phyloP scores from a whole-genome alignment of 2,797 vertebrate species.

The Vipera latastei region DNA sequence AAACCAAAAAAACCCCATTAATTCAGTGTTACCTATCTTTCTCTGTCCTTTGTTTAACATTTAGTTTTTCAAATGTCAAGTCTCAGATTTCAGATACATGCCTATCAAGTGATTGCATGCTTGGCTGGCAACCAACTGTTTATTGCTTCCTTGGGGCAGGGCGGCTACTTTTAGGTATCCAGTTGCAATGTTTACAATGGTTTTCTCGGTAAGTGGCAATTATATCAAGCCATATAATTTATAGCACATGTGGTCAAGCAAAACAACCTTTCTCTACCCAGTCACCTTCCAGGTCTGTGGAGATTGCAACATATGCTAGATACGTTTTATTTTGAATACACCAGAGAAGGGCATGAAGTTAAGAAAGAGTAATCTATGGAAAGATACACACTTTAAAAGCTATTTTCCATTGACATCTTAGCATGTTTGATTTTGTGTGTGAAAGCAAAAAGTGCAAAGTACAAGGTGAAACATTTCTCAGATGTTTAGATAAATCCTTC shows the following conservation, averaged over 20 bases:
- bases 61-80: conserved; percentile 5
- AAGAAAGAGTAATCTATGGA: not conserved
- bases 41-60: not conserved
- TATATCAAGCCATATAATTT: not conserved
- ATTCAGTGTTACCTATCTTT: not conserved
- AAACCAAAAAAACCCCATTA: not conserved
- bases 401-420: not conserved
- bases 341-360: not conserved
- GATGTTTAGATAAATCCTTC: not conserved
- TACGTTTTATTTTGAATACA: not conserved
- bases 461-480: not conserved
- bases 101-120: not conserved
- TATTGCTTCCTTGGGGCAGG: not conserved
- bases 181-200: not conserved
- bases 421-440: not conserved
- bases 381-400: not conserved
- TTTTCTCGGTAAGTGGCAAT: not conserved
- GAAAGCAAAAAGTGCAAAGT: not conserved
- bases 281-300: not conserved
- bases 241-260: not conserved
- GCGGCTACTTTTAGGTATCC: not conserved
- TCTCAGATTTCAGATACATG: not conserved
- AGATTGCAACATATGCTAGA: not conserved
- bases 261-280: not conserved
- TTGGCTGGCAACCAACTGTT: not conserved